Base-by-base conservation (phyloP, 2,888 invertebrate genomes). In the Podotricha telesiphe region DNA sequence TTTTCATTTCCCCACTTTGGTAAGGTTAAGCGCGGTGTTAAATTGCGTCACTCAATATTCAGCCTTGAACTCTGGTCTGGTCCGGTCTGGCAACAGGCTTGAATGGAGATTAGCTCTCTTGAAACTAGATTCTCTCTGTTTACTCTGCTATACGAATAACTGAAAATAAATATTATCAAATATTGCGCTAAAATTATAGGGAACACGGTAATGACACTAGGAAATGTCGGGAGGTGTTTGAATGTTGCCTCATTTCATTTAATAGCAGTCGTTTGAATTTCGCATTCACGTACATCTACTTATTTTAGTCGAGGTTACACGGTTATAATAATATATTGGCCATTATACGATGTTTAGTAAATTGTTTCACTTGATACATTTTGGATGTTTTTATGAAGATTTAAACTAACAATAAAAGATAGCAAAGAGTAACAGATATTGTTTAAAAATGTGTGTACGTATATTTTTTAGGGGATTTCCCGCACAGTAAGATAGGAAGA, bases 201-300 rank as follows among this genome's bases (percentile, higher is more conserved):
- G 53, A 55, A 47, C 62, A 47, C 28, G 68, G 70, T 74, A 74
- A 75, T 68, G 73, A 59, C 22, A 68, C 62, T 59, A 65, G 71
- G 67, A 73, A 73, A 73, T 65, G 69, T 68, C 68, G 68, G 64
- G 45, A 66, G 67, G 77, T 81, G 80, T 81, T 82, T 81, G 79
- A 82, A 79, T 82, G 78, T 79, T 74, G 77, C 74, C 72, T 76
- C 80, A 80, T 84, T 84, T 79, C 76, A 71, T 82, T 82, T 83
- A 83, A 85, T 81, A 82, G 75, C 76, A 69, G 76, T 73, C 80
- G 82, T 85, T 80, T 78, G 76, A 82, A 80, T 79, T 79, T 79
- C 77, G 75, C 78, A 75, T 79, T 79, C 74, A 78, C 77, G 77
- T 79, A 78, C 78, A 77, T 76, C 80, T 78, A 67, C 71, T 65